Percentiles rank a stretch among this genome's conserved stretches.
These are phyloP conservation scores for Agapornis canus DNA, from an alignment of 2,797 vertebrate species.

Conservation along the genomic window DNA sequence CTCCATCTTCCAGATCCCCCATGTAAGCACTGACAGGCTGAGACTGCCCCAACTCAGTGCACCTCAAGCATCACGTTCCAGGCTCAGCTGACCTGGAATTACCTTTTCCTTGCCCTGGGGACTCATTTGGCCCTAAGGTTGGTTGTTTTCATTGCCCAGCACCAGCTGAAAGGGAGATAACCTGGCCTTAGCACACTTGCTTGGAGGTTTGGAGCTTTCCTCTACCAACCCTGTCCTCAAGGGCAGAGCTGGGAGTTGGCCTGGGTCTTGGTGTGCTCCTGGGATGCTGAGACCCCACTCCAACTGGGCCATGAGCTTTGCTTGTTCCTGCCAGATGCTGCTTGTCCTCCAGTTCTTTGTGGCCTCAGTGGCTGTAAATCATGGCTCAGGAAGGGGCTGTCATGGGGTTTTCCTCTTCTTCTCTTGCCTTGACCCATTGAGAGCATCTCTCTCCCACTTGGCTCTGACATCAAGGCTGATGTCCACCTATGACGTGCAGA, in stretches of 20 bases:
- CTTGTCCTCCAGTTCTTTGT: neutral
- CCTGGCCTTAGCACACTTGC: neutral
- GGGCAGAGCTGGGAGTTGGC: neutral
- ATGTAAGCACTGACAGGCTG: neutral
- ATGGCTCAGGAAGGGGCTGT: neutral
- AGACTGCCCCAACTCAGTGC: neutral
- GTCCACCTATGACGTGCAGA: neutral
- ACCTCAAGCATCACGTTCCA: neutral
- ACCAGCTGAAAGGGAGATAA: neutral
- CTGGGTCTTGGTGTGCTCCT: neutral
- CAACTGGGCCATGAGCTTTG: neutral
- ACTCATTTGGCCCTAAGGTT: neutral
- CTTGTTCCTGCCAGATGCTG: neutral
- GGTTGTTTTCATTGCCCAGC: neutral
- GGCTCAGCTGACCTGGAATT: neutral
- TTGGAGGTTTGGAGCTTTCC: neutral
- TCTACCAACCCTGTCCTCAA: neutral
- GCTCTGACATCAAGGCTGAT: neutral
- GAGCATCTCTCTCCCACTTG: neutral
- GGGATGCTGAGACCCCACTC: neutral
- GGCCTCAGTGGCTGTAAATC: neutral
- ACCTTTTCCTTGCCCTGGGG: neutral
- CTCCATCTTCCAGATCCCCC: neutral
- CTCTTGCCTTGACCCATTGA: neutral
- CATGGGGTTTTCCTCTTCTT: neutral